These are phyloP conservation scores for Zosterops borbonicus DNA, from an alignment of 2,113 vertebrate genomes.

Conservation along the genomic window DNA sequence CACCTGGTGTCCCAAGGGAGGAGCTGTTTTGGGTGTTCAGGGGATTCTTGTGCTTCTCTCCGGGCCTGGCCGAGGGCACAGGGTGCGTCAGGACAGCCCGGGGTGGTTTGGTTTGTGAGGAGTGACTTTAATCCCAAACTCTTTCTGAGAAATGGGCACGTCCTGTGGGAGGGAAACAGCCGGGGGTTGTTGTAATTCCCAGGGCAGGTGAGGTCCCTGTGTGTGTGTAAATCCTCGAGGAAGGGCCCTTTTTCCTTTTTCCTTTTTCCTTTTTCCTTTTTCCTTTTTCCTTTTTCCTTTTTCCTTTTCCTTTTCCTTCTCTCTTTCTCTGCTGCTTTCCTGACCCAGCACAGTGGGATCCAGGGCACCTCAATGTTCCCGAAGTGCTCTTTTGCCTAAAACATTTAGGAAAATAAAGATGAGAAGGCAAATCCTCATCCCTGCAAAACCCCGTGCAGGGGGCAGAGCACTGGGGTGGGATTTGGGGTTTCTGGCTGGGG, in stretches of 20 bases:
- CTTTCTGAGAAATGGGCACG: background rate
- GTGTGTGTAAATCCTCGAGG: no score
- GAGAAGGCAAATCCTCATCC: background rate
- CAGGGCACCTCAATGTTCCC: rapidly evolving
- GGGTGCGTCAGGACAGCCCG: background rate
- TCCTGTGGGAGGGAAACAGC: background rate
- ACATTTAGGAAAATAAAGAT: rapidly evolving
- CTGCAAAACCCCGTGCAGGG: rapidly evolving
- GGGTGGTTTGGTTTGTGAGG: background rate
- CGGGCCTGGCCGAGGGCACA: background rate
- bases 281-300: no score
- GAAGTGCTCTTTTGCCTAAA: rapidly evolving
- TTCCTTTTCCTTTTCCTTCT: no score
- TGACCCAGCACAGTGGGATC: background rate
- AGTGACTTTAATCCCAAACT: background rate
- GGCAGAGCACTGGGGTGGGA: background rate
- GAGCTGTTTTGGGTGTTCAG: background rate
- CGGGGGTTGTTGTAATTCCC: background rate
- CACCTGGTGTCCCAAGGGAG: background rate
- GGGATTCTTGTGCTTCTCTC: background rate
- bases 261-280: no score
- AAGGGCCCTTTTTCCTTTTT: background rate
- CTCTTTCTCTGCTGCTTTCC: no score
- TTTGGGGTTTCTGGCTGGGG: background rate
- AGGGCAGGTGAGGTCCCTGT: background rate